phyloP scores from a whole-genome alignment of 2,113 vertebrate species.

The Pomatorhinus ruficollis region DNA sequence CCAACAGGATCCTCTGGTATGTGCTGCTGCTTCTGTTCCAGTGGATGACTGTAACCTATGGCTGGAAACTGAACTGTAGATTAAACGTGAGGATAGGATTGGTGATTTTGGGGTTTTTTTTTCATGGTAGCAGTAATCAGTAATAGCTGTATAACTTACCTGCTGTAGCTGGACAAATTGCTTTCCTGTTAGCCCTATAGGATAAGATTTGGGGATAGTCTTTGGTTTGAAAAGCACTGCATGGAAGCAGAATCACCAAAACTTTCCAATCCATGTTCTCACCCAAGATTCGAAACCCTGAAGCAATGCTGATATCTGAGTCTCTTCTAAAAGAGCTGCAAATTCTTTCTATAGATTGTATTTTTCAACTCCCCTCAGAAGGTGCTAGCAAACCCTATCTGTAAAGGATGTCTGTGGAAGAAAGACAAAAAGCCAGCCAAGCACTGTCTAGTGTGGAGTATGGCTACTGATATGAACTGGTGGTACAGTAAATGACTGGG shows the following conservation, averaged over 20 bases:
- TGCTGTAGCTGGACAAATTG: not conserved
- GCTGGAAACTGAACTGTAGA: not conserved
- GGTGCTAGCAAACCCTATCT: not conserved
- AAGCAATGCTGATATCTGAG: not conserved
- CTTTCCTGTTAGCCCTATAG: not conserved
- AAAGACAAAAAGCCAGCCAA: not conserved
- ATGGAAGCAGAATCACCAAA: not conserved
- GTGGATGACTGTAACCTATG: not conserved
- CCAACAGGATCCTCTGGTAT: not conserved
- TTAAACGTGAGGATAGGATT: not conserved
- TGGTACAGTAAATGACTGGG: not conserved
- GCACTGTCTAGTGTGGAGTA: not conserved
- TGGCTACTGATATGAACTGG: not conserved
- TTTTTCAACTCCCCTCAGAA: not conserved
- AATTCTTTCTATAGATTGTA: not conserved
- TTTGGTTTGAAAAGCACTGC: not conserved
- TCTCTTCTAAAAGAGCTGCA: not conserved
- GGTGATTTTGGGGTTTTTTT: not conserved
- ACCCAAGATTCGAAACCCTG: not conserved
- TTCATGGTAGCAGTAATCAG: not conserved
- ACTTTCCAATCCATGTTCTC: not conserved
- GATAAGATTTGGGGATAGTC: not conserved
- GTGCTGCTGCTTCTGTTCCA: not conserved
- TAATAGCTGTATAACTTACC: not conserved
- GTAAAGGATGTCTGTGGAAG: not conserved